Percentiles rank a stretch among this genome's conserved stretches.
Conservation (phyloP, 2,797 vertebrate species). For the Diglossa cyanea region DNA sequence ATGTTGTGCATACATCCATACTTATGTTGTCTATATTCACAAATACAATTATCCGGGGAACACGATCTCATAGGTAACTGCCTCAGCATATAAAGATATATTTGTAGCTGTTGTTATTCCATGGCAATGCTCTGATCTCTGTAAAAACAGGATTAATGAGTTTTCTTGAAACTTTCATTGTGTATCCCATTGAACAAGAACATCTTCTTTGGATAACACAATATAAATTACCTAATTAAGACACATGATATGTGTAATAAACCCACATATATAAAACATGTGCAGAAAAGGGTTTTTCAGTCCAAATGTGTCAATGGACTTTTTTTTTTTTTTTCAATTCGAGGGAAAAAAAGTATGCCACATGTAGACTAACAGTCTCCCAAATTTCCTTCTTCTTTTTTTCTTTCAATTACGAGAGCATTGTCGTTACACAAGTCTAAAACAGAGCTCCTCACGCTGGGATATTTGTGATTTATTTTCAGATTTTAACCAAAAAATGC, state of each 20-base stretch:
- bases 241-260: conserved; percentile 51
- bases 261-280: conserved; percentile 62
- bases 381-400: conserved; percentile 40
- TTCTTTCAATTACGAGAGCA: neutral
- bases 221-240: conserved; percentile 68
- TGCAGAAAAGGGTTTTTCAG: conserved; percentile 34
- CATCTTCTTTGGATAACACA: conserved; percentile 49
- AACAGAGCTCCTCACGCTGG: neutral
- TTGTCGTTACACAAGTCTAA: conserved; percentile 22
- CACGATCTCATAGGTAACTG: neutral
- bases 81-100: neutral
- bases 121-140: neutral
- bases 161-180: conserved; percentile 34
- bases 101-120: neutral
- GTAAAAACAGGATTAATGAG: conserved; percentile 30
- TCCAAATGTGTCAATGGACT: conserved; percentile 23
- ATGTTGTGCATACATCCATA: neutral
- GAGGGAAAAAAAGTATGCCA: neutral
- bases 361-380: conserved; percentile 35
- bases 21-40: neutral
- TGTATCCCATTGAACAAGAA: conserved; percentile 25
- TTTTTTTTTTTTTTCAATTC: neutral
- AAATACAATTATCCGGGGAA: neutral
- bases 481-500: neutral
- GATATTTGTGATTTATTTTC: neutral